A percentile compares a stretch with the other conserved stretches of the same genome.
These are phyloP conservation scores for Ptilonorhynchus violaceus DNA, from an alignment of 2,113 vertebrate genomes.

Conservation along the genomic window DNA sequence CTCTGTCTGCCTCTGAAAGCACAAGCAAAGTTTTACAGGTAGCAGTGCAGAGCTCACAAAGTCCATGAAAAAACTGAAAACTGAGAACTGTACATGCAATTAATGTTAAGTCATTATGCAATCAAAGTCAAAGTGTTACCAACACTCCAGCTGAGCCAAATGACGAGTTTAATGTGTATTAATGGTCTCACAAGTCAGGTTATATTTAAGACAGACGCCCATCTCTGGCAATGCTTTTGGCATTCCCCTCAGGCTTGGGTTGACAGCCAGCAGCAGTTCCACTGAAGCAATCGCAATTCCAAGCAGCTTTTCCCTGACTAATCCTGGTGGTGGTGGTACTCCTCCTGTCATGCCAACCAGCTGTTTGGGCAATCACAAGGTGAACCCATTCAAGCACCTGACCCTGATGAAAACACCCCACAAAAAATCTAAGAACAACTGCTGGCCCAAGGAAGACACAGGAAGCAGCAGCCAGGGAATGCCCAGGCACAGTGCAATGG, in stretches of 20 bases:
- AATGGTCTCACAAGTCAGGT: neutral
- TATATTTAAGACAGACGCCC: neutral
- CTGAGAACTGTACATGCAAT: accelerated
- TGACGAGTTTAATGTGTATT: neutral
- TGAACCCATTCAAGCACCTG: neutral
- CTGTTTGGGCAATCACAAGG: neutral
- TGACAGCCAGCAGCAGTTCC: neutral
- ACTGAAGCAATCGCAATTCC: neutral
- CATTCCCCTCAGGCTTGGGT: neutral
- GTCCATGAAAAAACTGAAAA: neutral
- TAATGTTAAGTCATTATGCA: neutral
- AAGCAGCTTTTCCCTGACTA: neutral
- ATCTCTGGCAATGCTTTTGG: neutral
- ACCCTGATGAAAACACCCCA: neutral
- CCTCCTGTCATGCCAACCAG: neutral
- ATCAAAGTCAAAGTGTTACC: neutral
- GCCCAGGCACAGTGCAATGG: neutral
- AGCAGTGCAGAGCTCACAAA: neutral
- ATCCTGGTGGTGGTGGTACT: neutral
- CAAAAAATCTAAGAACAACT: neutral
- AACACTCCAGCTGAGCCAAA: neutral
- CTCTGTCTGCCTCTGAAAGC: neutral
- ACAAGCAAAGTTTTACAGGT: neutral
- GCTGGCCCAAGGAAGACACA: neutral
- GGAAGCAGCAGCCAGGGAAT: neutral